A percentile compares a stretch with the other conserved stretches of the same genome.
Evolutionary conservation across 1,140 invertebrate genomes (phyloP).

Genomic region (Sitobion miscanthi): DNA sequence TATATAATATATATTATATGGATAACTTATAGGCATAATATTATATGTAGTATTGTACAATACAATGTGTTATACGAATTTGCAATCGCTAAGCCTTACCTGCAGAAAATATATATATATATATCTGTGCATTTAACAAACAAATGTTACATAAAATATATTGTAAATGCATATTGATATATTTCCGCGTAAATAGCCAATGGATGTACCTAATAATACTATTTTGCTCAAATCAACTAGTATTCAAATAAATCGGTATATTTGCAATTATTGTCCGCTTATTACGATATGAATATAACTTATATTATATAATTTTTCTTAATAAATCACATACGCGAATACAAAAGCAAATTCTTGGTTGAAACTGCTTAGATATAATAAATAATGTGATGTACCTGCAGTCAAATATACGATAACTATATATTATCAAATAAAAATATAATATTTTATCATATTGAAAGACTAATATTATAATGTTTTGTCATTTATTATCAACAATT

Average conservation of each 20-base stretch:
- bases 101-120: too few relatives aligned
- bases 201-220: not conserved
- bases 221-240: not conserved
- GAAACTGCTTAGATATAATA: not conserved
- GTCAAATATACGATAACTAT: too few relatives aligned
- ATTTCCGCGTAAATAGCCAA: not conserved
- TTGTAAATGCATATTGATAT: not conserved
- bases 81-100: not conserved
- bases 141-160: not conserved
- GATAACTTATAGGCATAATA: not conserved
- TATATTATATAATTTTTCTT: not conserved
- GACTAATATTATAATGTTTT: too few relatives aligned
- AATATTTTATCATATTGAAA: too few relatives aligned
- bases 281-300: not conserved
- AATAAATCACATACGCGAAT: not conserved
- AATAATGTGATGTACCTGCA: too few relatives aligned
- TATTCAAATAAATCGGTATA: constrained; percentile 24
- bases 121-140: not conserved
- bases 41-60: not conserved
- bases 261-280: not conserved
- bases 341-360: not conserved
- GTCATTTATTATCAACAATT: too few relatives aligned
- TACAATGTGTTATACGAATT: not conserved
- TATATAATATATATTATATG: not conserved
- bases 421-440: not conserved